Evolutionary conservation across 2,797 vertebrate genomes (phyloP), one percentile per base, ranked within the genome.

Genomic region (Heteromormyrus szaboi): DNA sequence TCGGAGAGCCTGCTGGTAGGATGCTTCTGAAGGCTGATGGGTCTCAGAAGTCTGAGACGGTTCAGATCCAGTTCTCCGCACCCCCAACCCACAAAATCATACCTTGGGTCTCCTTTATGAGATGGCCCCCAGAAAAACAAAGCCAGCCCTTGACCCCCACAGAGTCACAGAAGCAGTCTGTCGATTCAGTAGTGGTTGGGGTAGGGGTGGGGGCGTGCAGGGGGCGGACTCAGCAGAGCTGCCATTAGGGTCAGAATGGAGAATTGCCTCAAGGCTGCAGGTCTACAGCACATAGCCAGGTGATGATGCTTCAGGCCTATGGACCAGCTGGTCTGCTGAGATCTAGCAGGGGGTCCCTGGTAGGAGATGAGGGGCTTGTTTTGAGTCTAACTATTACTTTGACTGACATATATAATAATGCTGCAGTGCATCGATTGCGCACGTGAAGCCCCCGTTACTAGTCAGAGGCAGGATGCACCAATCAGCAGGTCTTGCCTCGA

Each of bases 401-500:
- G 81, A 85, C n/a, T 85, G 81, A 85, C 81, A 85, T 85, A 85
- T 85, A 85, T 50, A 85, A 51, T 50, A 85, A 85, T 51, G 22
- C 46, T 29, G n/a, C 44, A 25, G 44, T 44, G 76, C 41, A 46
- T 81, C 76, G 41, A 81, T 44, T 81, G 76, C 41, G 14, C 76
- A 46, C 44, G 41, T 4, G 41, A 44, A 44, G 37, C 76, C 76
- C 76, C 76, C 6, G 41, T 81, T 81, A 81, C 76, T 4, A 81
- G 76, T 46, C 76, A n/a, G 41, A 19, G 41, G 76, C 37, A 81
- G 76, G 76, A 81, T 19, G 41, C 19, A 2, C 41, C 37, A 81
- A 46, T 81, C 76, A 44, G 76, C 76, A 19, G 41, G 41, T 9
- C 41, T 41, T 81, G 19, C 41, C 76, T 81, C 29, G 6, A 81